These are phyloP conservation scores for Helicoverpa zea DNA, from an alignment of 1,140 invertebrate species.

Conservation along the genomic window DNA sequence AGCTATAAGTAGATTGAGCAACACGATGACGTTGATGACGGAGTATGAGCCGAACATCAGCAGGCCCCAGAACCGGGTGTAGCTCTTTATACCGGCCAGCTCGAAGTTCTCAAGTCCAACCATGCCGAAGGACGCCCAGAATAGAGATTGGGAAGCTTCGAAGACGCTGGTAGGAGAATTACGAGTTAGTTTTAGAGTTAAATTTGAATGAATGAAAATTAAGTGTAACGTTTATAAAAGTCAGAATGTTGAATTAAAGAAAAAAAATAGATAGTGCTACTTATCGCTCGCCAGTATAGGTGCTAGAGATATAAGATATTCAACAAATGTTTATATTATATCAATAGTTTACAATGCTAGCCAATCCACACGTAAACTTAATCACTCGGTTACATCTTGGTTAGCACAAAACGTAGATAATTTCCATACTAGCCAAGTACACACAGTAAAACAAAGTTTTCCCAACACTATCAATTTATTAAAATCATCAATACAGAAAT, in stretches of 20 bases:
- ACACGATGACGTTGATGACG: slow-evolving; percentile 96
- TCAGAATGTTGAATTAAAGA: too few relatives aligned
- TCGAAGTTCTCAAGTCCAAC: slow-evolving; percentile 95
- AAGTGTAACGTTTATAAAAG: too few relatives aligned
- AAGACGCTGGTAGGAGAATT: slow-evolving; percentile 90
- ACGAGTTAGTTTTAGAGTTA: background rate
- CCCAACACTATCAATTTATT: slow-evolving; percentile 1
- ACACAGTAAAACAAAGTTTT: background rate
- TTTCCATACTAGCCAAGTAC: background rate
- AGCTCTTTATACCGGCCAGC: slow-evolving; percentile 94
- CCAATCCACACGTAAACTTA: too few relatives aligned
- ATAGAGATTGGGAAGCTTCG: slow-evolving; percentile 96
- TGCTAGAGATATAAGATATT: too few relatives aligned
- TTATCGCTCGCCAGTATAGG: too few relatives aligned
- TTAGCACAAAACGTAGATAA: too few relatives aligned
- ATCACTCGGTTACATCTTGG: too few relatives aligned
- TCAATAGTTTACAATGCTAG: too few relatives aligned
- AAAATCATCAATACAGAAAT: background rate
- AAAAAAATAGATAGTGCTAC: too few relatives aligned
- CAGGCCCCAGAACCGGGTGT: slow-evolving; percentile 95
- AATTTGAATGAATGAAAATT: background rate
- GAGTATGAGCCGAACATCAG: slow-evolving; percentile 96
- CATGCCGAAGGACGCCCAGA: slow-evolving; percentile 97
- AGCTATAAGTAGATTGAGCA: slow-evolving; percentile 97
- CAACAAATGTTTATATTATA: too few relatives aligned